Evolutionary conservation across 2,888 invertebrate species (phyloP).

Genomic region (Mythimna lalbum): DNA sequence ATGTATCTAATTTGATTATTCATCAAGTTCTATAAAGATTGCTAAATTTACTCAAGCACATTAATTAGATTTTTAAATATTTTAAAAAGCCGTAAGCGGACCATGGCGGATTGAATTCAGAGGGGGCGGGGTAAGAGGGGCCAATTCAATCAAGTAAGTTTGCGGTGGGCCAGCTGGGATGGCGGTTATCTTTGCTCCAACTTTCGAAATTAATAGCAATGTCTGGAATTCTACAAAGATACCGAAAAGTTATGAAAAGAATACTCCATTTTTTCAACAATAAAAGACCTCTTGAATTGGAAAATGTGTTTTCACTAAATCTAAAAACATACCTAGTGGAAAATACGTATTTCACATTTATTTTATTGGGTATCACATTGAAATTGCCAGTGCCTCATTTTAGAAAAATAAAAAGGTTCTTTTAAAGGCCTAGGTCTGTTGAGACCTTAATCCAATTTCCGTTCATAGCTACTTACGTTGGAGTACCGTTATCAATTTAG

Average conservation of each 20-base stretch:
- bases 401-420: conserved; percentile 51
- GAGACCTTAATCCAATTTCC: conserved; percentile 61
- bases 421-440: conserved; percentile 35
- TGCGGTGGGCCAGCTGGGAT: conserved; percentile 24
- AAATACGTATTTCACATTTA: conserved; percentile 49
- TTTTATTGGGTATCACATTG: conserved; percentile 45
- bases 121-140: neutral
- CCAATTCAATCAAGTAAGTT: conserved; percentile 58
- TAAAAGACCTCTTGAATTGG: conserved; percentile 11
- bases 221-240: conserved; percentile 4
- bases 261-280: conserved; percentile 10
- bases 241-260: conserved; percentile 16
- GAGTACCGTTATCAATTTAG: conserved; percentile 60
- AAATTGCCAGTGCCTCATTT: conserved; percentile 47
- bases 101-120: conserved; percentile 12
- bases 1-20: neutral
- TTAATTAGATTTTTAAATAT: conserved; percentile 14
- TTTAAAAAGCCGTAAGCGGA: conserved; percentile 16
- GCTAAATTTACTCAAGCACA: conserved; percentile 12
- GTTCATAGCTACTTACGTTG: conserved; percentile 53
- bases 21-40: neutral
- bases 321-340: conserved; percentile 18
- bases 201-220: conserved; percentile 43
- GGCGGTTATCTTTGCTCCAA: conserved; percentile 43
- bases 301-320: conserved; percentile 29